A percentile compares a stretch with the other conserved stretches of the same genome.
Conservation (phyloP, 1,140 invertebrate species). For the Philotrypesis tridentata region DNA sequence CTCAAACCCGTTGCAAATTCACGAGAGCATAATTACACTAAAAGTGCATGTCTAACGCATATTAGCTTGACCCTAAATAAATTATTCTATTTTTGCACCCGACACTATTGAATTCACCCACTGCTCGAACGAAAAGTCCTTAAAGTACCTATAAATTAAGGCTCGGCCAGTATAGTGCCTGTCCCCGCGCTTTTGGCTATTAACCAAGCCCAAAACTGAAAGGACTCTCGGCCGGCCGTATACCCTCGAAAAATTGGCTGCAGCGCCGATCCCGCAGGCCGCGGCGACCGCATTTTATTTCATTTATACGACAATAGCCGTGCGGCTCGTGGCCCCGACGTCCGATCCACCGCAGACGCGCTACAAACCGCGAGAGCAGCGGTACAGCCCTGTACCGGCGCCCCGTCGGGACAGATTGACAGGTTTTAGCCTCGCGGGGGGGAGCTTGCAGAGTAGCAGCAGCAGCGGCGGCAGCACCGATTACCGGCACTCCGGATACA, state of each 20-base stretch:
- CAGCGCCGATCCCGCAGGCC: neutral
- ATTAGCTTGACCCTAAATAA: too few relatives aligned
- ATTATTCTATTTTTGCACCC: too few relatives aligned
- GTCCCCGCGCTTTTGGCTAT: too few relatives aligned
- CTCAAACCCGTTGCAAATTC: too few relatives aligned
- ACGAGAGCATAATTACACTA: too few relatives aligned
- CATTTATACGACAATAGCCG: constrained; percentile 9
- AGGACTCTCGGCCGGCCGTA: neutral
- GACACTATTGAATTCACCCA: too few relatives aligned
- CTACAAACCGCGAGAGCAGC: neutral
- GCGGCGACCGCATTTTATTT: neutral
- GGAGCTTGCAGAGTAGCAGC: too few relatives aligned
- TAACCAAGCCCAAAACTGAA: neutral
- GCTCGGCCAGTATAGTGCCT: too few relatives aligned
- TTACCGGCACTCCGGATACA: neutral
- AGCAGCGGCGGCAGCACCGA: neutral
- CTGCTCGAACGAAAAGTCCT: too few relatives aligned
- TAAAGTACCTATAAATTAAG: too few relatives aligned
- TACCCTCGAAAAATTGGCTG: neutral
- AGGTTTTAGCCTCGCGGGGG: constrained; percentile 12
- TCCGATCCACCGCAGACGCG: neutral
- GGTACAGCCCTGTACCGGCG: neutral
- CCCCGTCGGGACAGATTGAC: constrained; percentile 25
- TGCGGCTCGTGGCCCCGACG: neutral
- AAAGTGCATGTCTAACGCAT: too few relatives aligned